Evolutionary conservation across 2,888 invertebrate species (phyloP).

Genomic region (Plebejus anna): DNA sequence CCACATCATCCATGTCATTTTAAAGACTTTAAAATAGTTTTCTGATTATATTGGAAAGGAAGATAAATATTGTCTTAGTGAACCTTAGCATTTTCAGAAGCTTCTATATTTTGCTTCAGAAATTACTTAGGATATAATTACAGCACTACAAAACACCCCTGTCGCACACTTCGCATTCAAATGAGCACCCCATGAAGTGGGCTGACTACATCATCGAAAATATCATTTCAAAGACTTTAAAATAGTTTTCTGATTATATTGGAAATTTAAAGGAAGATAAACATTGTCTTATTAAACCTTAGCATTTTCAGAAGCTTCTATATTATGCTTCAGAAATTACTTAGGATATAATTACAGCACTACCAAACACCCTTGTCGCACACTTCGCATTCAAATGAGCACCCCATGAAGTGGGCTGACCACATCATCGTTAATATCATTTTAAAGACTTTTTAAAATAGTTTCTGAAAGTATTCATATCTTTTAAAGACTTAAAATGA

Average conservation of each 20-base stretch:
- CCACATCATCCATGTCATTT: conserved; percentile 44
- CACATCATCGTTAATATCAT: conserved; percentile 43
- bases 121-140: conserved; percentile 51
- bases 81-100: no score
- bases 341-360: conserved; percentile 64
- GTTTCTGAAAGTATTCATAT: neutral
- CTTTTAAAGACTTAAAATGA: no score
- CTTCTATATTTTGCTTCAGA: no score
- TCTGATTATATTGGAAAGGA: no score
- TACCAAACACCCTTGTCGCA: conserved; percentile 63
- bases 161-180: conserved; percentile 65
- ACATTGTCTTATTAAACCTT: no score
- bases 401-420: conserved; percentile 53
- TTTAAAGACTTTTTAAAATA: conserved; percentile 8
- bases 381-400: conserved; percentile 71
- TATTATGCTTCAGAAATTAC: no score
- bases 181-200: conserved; percentile 58
- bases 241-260: neutral
- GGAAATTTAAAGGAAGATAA: no score
- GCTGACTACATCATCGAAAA: conserved; percentile 51
- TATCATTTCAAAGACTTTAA: conserved; percentile 25
- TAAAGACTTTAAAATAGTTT: conserved; percentile 3
- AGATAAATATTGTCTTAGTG: no score
- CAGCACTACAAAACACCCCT: conserved; percentile 70
- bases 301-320: no score